Evolutionary conservation across 2,797 vertebrate genomes (phyloP), one percentile per base, ranked within the genome.

Genomic region (Cirrhinus mrigala): DNA sequence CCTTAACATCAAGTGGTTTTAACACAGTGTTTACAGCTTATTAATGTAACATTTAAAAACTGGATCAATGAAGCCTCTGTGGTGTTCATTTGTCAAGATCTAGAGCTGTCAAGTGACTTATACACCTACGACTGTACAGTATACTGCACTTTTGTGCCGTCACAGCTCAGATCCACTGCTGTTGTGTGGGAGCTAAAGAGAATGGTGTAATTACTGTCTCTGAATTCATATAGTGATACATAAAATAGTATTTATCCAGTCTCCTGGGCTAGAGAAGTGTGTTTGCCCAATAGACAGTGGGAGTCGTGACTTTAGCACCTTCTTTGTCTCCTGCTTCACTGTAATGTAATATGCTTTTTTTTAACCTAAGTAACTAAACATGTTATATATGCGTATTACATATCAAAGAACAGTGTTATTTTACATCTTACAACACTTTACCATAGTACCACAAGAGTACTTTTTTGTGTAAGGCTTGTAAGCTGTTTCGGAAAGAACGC

Each of bases 211-310:
- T 96, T 95, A 96, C 95, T 95, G 95, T 95, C 95, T 94, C 91
- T 88, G 90, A 91, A 94, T 95, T 95, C 94, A 95, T 96, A 94
- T 93, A 94, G 93, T 92, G 94, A 93, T 94, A 94, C 94, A 94
- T 96, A 95, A 96, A 96, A 96, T 94, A 95, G 94, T 95, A 93
- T 95, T 96, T 95, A 96, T 94, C 94, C 92, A 94, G 94, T 95
- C 94, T 92, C 89, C 91, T 87, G 68, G 93, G 92, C 92, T 93
- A 92, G 93, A 92, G 92, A 92, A 92, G 91, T 93, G 93, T 94
- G 94, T 94, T 92, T 75, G 93, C 91, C 92, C 91, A 92, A 92
- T 90, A 93, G 94, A 94, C 93, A 93, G 92, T 90, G 87, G 90
- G 92, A 93, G 93, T 94, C 90, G 91, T 93, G 94, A 94, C 94